Base-by-base conservation (phyloP, 2,797 vertebrate species). In the Phrynocephalus guinanensis region DNA sequence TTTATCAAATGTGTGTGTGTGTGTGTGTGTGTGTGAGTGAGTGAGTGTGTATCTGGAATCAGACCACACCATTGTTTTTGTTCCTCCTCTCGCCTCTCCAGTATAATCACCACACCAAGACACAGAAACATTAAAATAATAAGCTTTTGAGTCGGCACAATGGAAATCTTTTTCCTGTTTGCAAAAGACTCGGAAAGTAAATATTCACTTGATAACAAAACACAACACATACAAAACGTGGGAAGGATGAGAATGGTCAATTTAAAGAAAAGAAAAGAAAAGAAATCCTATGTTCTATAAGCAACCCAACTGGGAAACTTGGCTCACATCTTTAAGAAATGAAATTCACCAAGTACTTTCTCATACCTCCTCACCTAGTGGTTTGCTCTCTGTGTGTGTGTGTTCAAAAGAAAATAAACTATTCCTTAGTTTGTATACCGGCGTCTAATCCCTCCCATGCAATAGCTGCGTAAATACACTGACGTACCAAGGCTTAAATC, bases 111-210 rank as follows among this genome's bases (percentile, higher is more conserved):
- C 18, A 70, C 50, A 75, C 56, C 26, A 18, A 26, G 9, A 56
- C 22, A 66, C 28, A 30, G 82, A 52, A n/a, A 79, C 83, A 93
- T 26, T 82, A 38, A 75, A 82, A 87, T 87, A 88, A 90, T 93
- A 88, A 85, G 82, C 82, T 68, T 50, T 75, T 30, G 72, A 70
- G 89, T 89, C 83, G 95, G 85, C 26, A 85, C 84, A 92, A 91
- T 79, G 16, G 82, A 87, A 91, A 91, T 86, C 50, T 86, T 87
- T 75, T 91, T 86, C 91, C 94, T 91, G 82, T 88, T 93, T 94
- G 88, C 81, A 73, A 50, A 87, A 90, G 71, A 50, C 85, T 52
- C 77, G 52, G 77, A 94, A 91, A 91, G 82, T 89, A 94, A 95
- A 93, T 81, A 38, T 78, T 5, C 3, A 20, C 22, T 52, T 60